Conservation (phyloP, 2,113 vertebrate genomes). For the Polyodon spathula region DNA sequence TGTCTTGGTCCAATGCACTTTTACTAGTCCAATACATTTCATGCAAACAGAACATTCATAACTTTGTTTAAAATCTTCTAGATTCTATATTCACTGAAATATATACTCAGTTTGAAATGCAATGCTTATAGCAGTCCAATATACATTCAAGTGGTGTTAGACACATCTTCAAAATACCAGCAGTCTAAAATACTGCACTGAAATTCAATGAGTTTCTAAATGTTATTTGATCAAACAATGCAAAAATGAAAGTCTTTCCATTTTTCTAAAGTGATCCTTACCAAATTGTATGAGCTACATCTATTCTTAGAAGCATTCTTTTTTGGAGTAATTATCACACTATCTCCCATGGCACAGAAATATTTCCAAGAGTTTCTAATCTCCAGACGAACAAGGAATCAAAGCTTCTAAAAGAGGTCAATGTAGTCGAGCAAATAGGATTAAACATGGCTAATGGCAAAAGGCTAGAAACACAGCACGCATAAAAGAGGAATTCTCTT, state of each 20-base stretch:
- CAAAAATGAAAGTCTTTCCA: neutral
- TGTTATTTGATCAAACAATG: conserved; percentile 4
- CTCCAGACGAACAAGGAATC: conserved; percentile 56
- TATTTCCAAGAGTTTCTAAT: conserved; percentile 55
- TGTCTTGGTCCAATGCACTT: too few relatives aligned
- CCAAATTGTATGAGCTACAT: conserved; percentile 38
- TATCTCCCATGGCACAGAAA: conserved; percentile 53
- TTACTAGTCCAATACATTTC: too few relatives aligned
- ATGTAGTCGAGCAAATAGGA: conserved; percentile 81
- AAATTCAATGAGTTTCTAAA: too few relatives aligned
- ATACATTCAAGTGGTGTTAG: too few relatives aligned
- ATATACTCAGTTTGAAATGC: too few relatives aligned
- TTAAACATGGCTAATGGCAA: conserved; percentile 65
- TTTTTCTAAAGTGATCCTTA: conserved; percentile 35
- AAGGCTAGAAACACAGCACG: conserved; percentile 63
- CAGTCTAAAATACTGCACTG: too few relatives aligned
- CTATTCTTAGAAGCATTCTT: conserved; percentile 36
- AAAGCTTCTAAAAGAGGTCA: conserved; percentile 69
- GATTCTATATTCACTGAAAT: too few relatives aligned
- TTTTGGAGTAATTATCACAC: conserved; percentile 62
- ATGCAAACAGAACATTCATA: too few relatives aligned
- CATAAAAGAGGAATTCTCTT: conserved; percentile 65
- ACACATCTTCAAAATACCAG: too few relatives aligned
- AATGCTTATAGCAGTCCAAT: too few relatives aligned
- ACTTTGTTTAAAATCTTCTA: too few relatives aligned